Evolutionary conservation across 1,140 invertebrate genomes (phyloP).

Genomic region (Calosoma granatense): DNA sequence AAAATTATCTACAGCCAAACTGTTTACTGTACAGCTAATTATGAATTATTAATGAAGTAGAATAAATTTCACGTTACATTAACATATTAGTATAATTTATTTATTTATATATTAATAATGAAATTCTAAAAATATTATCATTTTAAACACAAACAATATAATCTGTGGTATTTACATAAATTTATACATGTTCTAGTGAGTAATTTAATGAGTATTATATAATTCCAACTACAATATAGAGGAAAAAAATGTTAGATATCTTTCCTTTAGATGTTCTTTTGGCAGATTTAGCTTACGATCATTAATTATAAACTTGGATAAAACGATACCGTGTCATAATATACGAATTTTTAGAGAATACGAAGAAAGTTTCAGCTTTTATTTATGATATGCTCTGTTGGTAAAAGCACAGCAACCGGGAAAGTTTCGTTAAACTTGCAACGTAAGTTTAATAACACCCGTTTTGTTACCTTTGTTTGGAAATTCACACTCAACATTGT

Average conservation of each 20-base stretch:
- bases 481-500: not conserved
- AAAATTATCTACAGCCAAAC: not conserved
- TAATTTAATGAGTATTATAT: no score
- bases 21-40: not conserved
- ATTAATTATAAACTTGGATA: no score
- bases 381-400: not conserved
- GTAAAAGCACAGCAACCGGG: not conserved
- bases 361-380: not conserved
- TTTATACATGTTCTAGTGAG: no score
- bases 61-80: no score
- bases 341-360: no score
- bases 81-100: no score
- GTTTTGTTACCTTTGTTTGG: not conserved
- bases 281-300: not conserved
- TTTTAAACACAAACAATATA: no score
- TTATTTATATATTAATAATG: no score
- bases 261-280: not conserved
- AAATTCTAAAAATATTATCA: no score
- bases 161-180: no score
- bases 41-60: not conserved
- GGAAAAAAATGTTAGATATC: not conserved
- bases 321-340: no score
- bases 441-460: not conserved
- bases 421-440: not conserved
- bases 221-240: no score